A percentile compares a stretch with the other conserved stretches of the same genome.
These are phyloP conservation scores for Porites rus DNA, from an alignment of 92 coral and sea anemone species.

Conservation along the genomic window DNA sequence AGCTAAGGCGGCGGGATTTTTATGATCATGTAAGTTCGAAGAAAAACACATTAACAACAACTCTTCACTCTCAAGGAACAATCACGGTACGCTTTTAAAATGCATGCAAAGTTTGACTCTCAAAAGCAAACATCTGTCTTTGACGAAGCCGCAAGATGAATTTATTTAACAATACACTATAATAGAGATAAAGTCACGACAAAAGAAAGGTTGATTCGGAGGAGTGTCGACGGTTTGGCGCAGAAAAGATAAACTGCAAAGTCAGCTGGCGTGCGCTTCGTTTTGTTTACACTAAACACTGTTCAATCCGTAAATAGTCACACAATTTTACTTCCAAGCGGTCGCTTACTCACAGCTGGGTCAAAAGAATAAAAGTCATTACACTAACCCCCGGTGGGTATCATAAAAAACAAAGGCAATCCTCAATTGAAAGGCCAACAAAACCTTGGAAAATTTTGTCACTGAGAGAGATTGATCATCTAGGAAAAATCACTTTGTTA, in stretches of 20 bases:
- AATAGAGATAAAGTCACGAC: conserved; percentile 8
- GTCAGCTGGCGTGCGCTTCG: conserved; percentile 13
- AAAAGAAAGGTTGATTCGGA: neutral
- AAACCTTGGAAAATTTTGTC: conserved; percentile 8
- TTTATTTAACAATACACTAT: conserved; percentile 41
- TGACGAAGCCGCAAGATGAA: conserved; percentile 33
- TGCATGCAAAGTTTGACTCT: conserved; percentile 33
- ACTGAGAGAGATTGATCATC: neutral
- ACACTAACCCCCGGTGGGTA: conserved; percentile 29
- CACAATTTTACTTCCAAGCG: conserved; percentile 37
- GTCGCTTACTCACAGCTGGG: conserved; percentile 33
- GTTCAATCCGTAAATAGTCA: conserved; percentile 37
- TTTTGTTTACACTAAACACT: conserved; percentile 31
- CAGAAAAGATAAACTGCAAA: neutral
- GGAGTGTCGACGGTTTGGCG: conserved; percentile 12
- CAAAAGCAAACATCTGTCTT: conserved; percentile 19
- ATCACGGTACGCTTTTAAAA: neutral
- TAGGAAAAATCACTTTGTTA: neutral
- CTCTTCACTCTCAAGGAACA: neutral
- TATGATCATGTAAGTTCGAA: neutral
- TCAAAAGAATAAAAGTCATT: conserved; percentile 39
- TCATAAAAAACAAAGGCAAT: conserved; percentile 18
- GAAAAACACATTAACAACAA: neutral
- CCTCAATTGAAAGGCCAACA: conserved; percentile 4
- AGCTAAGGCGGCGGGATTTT: neutral